These are phyloP conservation scores for Ophioderma brevispina DNA, from an alignment of 35 echinoderm and acorn worm species.

Conservation along the genomic window DNA sequence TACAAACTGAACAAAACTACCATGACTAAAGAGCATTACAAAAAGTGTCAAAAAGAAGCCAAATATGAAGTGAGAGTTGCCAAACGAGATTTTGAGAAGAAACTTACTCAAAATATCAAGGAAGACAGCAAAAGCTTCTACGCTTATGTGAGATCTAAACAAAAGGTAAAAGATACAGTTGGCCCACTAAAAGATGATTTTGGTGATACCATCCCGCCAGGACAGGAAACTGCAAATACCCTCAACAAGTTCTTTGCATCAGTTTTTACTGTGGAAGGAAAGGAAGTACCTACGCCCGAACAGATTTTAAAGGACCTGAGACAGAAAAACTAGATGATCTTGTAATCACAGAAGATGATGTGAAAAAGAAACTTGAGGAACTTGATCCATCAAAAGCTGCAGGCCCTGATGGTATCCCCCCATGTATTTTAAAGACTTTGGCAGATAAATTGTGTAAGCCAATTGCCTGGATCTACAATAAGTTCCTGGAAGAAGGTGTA, in stretches of 20 bases:
- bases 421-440: conserved; percentile 5
- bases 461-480: neutral
- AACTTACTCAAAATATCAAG: too few species aligned
- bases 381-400: too few species aligned
- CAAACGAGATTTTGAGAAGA: conserved; percentile 41
- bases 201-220: conserved; percentile 19
- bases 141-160: conserved; percentile 38
- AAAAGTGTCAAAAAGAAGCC: conserved; percentile 25
- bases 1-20: conserved; percentile 28
- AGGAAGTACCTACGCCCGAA: neutral
- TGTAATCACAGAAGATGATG: conserved; percentile 5
- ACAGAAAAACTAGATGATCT: neutral
- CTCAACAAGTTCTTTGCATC: too few species aligned
- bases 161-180: too few species aligned
- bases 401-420: conserved; percentile 11
- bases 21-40: conserved; percentile 18
- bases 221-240: conserved; percentile 34
- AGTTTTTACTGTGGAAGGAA: conserved; percentile 31
- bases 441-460: neutral
- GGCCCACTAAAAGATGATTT: conserved; percentile 23
- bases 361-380: conserved; percentile 3
- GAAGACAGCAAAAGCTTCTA: neutral
- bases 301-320: neutral
- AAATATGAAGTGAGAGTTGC: conserved; percentile 35
- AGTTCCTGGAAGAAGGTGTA: neutral